Evolutionary conservation across 2,797 vertebrate genomes (phyloP).

Genomic region (Rhadinocentrus ornatus): DNA sequence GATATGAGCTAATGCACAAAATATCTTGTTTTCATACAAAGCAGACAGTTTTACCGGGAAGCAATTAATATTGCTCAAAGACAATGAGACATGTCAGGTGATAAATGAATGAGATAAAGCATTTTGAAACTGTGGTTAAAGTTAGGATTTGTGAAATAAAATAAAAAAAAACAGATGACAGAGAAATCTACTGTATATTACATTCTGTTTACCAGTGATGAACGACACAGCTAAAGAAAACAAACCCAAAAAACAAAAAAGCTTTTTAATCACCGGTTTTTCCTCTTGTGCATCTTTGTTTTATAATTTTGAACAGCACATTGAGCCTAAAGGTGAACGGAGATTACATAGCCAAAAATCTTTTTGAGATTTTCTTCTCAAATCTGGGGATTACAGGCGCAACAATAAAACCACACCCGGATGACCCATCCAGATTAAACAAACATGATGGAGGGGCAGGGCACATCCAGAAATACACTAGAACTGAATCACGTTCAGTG

Average conservation of each 20-base stretch:
- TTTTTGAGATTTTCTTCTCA: slow-evolving; percentile 16
- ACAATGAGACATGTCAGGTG: not conserved
- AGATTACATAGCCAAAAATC: not conserved
- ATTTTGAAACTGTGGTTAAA: not conserved
- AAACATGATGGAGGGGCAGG: slow-evolving; percentile 50
- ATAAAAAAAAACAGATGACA: not conserved
- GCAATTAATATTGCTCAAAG: not conserved
- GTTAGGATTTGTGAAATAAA: not conserved
- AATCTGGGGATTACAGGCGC: slow-evolving; percentile 30
- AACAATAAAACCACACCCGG: slow-evolving; percentile 54
- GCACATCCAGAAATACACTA: slow-evolving; percentile 42
- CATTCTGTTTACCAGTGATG: not conserved
- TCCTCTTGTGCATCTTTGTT: not conserved
- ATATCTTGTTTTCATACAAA: slow-evolving; percentile 5
- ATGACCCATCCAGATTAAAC: slow-evolving; percentile 41
- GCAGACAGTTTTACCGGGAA: not conserved
- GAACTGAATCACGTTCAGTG: slow-evolving; percentile 48
- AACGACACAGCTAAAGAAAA: not conserved
- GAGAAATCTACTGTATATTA: not conserved
- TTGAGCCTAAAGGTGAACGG: not conserved
- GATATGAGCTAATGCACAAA: not conserved
- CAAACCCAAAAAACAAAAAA: too few relatives aligned
- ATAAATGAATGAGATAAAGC: not conserved
- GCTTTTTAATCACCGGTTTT: not conserved
- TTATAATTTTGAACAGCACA: slow-evolving; percentile 6